These are phyloP conservation scores for Amphipoea lucens DNA, from an alignment of 2,888 invertebrate genomes.

Conservation along the genomic window DNA sequence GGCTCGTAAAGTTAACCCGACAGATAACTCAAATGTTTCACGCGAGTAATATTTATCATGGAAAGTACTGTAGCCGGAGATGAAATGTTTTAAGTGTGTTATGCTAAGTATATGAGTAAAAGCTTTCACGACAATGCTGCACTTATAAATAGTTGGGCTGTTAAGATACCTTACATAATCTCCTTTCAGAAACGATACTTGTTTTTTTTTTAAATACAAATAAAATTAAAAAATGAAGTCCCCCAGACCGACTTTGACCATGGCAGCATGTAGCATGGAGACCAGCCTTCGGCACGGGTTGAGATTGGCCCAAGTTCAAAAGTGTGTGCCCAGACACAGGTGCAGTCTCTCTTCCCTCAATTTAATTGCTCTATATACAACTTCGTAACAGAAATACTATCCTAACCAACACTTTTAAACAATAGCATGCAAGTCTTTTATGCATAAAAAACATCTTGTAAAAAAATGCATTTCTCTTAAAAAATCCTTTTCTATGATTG, in stretches of 20 bases:
- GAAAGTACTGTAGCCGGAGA: conserved; percentile 59
- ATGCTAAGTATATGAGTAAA: conserved; percentile 66
- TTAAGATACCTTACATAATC: conserved; percentile 45
- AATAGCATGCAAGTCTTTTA: conserved; percentile 14
- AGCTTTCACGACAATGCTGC: conserved; percentile 55
- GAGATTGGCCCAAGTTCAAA: not conserved
- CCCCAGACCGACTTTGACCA: no score
- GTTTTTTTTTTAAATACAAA: not conserved
- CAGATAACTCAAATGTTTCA: conserved; percentile 81
- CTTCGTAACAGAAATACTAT: not conserved
- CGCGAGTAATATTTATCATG: conserved; percentile 75
- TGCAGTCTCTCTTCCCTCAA: not conserved
- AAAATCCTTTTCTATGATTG: conserved; percentile 67
- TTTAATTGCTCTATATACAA: not conserved
- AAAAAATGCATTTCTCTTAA: conserved; percentile 43
- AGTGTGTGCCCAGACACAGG: not conserved
- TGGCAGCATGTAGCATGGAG: no score
- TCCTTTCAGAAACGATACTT: conserved; percentile 26
- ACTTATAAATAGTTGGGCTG: conserved; percentile 58
- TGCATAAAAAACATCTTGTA: conserved; percentile 14
- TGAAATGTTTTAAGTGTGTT: conserved; percentile 66
- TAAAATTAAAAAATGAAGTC: not conserved
- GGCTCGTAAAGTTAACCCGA: conserved; percentile 66
- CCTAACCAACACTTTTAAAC: conserved; percentile 3
- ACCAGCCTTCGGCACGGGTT: no score